Evolutionary conservation across 2,113 vertebrate genomes (phyloP).

Genomic region (Tautogolabrus adspersus): DNA sequence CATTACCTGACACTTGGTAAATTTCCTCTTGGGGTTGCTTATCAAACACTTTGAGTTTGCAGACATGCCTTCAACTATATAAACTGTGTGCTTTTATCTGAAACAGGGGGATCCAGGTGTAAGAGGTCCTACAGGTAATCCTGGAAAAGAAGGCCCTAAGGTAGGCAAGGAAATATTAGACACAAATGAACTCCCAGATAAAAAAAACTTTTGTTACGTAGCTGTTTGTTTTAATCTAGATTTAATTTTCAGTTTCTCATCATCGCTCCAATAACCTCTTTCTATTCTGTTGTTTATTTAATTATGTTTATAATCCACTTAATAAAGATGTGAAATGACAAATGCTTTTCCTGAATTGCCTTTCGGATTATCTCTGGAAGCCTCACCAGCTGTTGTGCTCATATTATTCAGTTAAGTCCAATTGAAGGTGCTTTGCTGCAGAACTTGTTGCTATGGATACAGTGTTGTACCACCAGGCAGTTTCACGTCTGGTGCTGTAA

Average conservation of each 20-base stretch:
- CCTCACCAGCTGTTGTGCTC: slow-evolving; percentile 54
- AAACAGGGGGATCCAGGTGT: slow-evolving; percentile 90
- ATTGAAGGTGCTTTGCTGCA: slow-evolving; percentile 33
- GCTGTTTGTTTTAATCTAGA: not conserved
- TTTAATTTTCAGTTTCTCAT: slow-evolving; percentile 1
- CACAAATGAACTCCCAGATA: not conserved
- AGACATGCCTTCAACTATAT: not conserved
- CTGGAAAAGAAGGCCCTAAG: slow-evolving; percentile 96
- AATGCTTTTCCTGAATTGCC: slow-evolving; percentile 37
- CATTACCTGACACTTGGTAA: slow-evolving; percentile 12
- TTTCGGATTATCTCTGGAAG: slow-evolving; percentile 42
- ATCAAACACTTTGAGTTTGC: not conserved
- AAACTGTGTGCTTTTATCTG: not conserved
- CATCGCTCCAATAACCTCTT: not conserved
- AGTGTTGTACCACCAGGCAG: slow-evolving; percentile 41
- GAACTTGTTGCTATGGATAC: slow-evolving; percentile 80
- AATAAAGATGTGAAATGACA: slow-evolving; percentile 32
- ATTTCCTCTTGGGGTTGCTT: not conserved
- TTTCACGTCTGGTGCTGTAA: slow-evolving; percentile 49
- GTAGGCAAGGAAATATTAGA: slow-evolving; percentile 73
- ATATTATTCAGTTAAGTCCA: slow-evolving; percentile 38
- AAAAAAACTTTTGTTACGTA: not conserved
- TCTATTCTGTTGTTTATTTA: slow-evolving; percentile 27
- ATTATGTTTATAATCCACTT: slow-evolving; percentile 35
- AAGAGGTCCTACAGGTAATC: slow-evolving; percentile 91